phyloP scores from a whole-genome alignment of 2,888 invertebrate genomes.

The Caenorhabditis sp. region DNA sequence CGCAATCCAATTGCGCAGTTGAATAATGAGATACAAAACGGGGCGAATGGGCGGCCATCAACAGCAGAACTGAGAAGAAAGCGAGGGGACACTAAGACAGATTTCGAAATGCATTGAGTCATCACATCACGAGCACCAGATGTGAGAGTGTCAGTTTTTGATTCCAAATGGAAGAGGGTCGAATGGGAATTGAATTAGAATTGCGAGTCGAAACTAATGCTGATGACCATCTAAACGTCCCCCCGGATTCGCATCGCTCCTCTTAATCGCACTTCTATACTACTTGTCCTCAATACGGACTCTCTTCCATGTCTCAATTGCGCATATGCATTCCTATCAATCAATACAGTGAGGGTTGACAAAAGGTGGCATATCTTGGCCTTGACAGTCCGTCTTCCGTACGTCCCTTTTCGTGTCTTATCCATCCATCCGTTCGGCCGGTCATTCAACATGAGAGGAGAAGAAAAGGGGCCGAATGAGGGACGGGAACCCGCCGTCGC shows the following conservation, averaged over 20 bases:
- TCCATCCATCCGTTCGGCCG: constrained; percentile 58
- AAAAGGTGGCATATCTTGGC: constrained; percentile 68
- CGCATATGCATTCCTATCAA: constrained; percentile 64
- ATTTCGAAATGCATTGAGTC: constrained; percentile 65
- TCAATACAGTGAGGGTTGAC: constrained; percentile 61
- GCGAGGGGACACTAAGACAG: constrained; percentile 47
- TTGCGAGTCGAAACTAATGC: constrained; percentile 8
- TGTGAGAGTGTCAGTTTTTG: constrained; percentile 63
- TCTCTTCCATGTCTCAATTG: constrained; percentile 53
- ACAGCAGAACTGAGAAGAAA: constrained; percentile 29
- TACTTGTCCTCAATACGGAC: constrained; percentile 54
- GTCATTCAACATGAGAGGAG: constrained; percentile 47
- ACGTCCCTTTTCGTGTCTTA: constrained; percentile 36
- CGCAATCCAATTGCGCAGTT: constrained; percentile 64
- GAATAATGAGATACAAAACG: constrained; percentile 63
- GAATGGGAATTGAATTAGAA: constrained; percentile 31
- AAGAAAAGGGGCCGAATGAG: constrained; percentile 33
- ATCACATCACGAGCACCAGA: constrained; percentile 58
- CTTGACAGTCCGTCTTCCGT: constrained; percentile 50
- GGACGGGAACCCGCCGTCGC: constrained; percentile 15
- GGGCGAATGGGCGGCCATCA: constrained; percentile 49
- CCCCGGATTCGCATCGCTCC: constrained; percentile 9
- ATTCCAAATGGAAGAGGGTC: no score
- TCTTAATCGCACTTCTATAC: constrained; percentile 33
- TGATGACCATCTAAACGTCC: constrained; percentile 10